Conservation (phyloP, 2,888 invertebrate genomes). For the Cyrtodaria siliqua region DNA sequence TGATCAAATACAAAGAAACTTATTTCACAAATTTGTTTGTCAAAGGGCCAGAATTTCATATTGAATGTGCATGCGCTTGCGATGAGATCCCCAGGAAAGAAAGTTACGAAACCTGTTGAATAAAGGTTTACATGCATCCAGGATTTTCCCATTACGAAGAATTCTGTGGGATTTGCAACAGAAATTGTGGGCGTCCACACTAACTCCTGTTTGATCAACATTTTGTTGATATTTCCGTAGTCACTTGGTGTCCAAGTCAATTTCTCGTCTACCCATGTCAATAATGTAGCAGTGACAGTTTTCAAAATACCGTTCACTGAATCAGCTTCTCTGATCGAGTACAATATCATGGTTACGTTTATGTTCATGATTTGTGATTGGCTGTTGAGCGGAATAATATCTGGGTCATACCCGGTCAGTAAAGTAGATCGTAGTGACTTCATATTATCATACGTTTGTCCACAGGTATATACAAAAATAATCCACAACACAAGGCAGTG, state of each 20-base stretch:
- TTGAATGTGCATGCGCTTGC: slow-evolving; percentile 33
- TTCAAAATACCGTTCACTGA: slow-evolving; percentile 24
- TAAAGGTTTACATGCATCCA: slow-evolving; percentile 18
- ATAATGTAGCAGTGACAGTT: not conserved
- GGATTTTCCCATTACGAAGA: slow-evolving; percentile 5
- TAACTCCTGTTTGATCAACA: slow-evolving; percentile 13
- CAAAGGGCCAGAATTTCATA: slow-evolving; percentile 54
- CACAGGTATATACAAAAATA: too few relatives aligned
- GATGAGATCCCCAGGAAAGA: slow-evolving; percentile 14
- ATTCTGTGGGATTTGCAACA: slow-evolving; percentile 16
- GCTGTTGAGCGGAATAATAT: slow-evolving; percentile 24
- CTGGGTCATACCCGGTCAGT: slow-evolving; percentile 21
- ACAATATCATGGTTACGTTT: slow-evolving; percentile 13
- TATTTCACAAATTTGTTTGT: slow-evolving; percentile 41
- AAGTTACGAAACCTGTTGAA: slow-evolving; percentile 12
- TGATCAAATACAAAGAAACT: slow-evolving; percentile 16
- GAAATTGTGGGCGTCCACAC: slow-evolving; percentile 38
- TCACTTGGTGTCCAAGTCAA: slow-evolving; percentile 26
- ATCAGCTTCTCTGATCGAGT: slow-evolving; percentile 22
- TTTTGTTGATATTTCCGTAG: slow-evolving; percentile 15
- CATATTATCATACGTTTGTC: slow-evolving; percentile 25
- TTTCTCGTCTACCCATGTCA: slow-evolving; percentile 33
- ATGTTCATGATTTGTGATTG: slow-evolving; percentile 30
- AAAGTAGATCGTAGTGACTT: slow-evolving; percentile 13
- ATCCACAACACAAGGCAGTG: too few relatives aligned